Base-by-base conservation (phyloP, 2,888 invertebrate species). In the Cynaeus angustus region DNA sequence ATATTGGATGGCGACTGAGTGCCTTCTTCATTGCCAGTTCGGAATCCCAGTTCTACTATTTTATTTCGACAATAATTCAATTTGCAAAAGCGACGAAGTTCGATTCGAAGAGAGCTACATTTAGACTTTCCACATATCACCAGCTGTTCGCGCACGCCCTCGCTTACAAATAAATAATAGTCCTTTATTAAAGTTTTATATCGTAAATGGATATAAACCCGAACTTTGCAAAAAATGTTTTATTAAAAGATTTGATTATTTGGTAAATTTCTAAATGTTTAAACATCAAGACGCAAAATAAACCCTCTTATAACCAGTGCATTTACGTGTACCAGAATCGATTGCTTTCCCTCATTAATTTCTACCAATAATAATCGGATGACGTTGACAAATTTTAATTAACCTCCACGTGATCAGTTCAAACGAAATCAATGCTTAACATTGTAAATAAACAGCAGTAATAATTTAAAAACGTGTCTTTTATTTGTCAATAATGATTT, bases 11-110 rank as follows among this genome's bases (percentile, higher is more conserved):
- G 75, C 73, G 69, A 76, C 74, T 75, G 77, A 77, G 75, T 76
- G 77, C 75, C 75, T 76, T 66, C 70, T 70, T 76, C 77, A 76
- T 77, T 76, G 76, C 74, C 72, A 71, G 74, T 74, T 70, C 67
- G 70, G 70, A 77, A 76, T 77, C 75, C 75, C 72, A 69, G 74
- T 73, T 72, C 74, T 76, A 75, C 75, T 76, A 77, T 77, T 76
- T 77, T 77, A 77, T 77, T 75, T 77, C 72, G 70, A 77, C 75
- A 77, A 77, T 77, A 77, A 77, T 77, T 77, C 77, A 77, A 76
- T 77, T 75, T 75, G 75, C 72, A 76, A 76, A 77, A 74, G 76
- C 77, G 77, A 76, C 76, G 75, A 77, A 75, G 74, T 77, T 76
- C 74, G 73, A 76, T 74, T 75, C 72, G 74, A 21, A 45, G 64